Evolutionary conservation across 2,797 vertebrate species (phyloP), one percentile per base, ranked within the genome.

Genomic region (Lepilemur ruficaudatus): DNA sequence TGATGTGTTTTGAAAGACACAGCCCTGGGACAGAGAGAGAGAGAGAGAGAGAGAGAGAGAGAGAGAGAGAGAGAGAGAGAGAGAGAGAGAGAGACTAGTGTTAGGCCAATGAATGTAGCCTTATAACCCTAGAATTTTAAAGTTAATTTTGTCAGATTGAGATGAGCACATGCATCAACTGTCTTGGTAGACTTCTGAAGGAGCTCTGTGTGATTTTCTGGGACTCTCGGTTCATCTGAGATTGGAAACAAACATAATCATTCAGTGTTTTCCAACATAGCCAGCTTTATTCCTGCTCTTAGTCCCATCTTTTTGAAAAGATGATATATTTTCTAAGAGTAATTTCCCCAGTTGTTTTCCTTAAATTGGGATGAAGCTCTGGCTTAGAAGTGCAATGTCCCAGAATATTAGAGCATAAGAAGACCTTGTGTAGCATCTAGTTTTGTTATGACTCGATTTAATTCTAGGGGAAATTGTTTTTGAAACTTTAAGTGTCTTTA

Each of bases 41-140:
- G 9, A 69, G 20, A 25, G 7, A 89, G 50, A 50, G 15, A 50
- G 50, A 50, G 15, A 23, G 22, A n/a, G 8, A 15, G 22, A 70
- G 10, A 12, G 10, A 35, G 14, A 28, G 13, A 78, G 2, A 17
- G 23, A 48, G 6, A 15, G 22, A 70, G 2, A 11, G 10, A 55
- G 22, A 23, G 2, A 22, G 12, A 18, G 13, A n/a, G 17, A 92
- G n/a, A 91, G 18, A 61, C 57, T 7, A 75, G 28, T 82, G 41
- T 65, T 78, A 72, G 38, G 41, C 30, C 61, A 83, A 88, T 22
- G 17, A 84, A 89, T 73, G 12, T 88, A 91, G 35, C 12, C 76
- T 72, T 75, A 92, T 52, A 93, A 67, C 28, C 41, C 59, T 89
- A 81, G 52, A 85, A 93, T 72, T 92, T 92, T 69, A 65, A 30